Percentiles rank a stretch among this genome's conserved stretches.
Evolutionary conservation across 2,797 vertebrate genomes (phyloP).

Genomic region (Scyliorhinus canicula): DNA sequence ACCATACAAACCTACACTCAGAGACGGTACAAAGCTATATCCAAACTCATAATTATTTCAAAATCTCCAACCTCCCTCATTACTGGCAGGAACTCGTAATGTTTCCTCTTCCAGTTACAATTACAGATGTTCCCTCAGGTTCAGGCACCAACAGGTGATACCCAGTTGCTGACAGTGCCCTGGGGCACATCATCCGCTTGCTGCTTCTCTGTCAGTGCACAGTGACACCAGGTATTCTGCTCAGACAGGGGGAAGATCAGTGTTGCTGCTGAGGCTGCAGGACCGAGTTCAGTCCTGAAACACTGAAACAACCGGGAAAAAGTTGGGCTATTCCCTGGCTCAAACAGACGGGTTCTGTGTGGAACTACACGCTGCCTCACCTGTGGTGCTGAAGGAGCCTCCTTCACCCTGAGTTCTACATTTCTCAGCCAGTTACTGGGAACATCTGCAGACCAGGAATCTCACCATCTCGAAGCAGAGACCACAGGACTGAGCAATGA

Average conservation of each 20-base stretch:
- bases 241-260: neutral
- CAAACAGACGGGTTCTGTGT: too few species aligned
- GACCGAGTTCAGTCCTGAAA: neutral
- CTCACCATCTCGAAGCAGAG: neutral
- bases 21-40: neutral
- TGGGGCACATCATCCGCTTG: neutral
- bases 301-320: neutral
- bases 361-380: too few species aligned
- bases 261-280: too few species aligned
- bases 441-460: neutral
- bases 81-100: neutral
- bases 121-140: neutral
- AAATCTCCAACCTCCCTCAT: neutral
- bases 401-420: neutral
- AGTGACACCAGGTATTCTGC: neutral
- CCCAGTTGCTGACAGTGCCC: neutral
- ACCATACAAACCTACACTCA: neutral
- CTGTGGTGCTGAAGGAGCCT: too few species aligned
- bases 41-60: neutral
- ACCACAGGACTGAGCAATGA: neutral
- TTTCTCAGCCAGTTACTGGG: neutral
- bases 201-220: neutral
- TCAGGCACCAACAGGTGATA: neutral
- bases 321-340: neutral
- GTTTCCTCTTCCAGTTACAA: neutral